A percentile compares a stretch with the other conserved stretches of the same genome.
phyloP scores from a whole-genome alignment of 92 coral and sea anemone genomes.

The Zoanthus solanderi region DNA sequence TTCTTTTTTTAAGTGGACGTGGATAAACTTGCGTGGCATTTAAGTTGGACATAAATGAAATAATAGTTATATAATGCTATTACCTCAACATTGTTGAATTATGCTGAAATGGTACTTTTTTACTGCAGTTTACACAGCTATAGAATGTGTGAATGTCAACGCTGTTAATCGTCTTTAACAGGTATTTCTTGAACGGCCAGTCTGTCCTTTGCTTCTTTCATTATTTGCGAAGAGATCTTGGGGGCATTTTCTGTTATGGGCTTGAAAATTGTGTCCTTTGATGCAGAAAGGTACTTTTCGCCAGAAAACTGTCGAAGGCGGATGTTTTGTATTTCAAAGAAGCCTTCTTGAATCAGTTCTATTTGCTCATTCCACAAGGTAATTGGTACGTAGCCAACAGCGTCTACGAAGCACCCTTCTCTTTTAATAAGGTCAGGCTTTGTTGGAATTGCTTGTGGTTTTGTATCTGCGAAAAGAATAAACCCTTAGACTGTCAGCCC shows the following conservation, averaged over 20 bases:
- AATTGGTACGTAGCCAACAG: slow-evolving; percentile 60
- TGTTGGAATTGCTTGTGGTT: slow-evolving; percentile 63
- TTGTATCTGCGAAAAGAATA: slow-evolving; percentile 60
- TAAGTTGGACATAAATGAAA: background rate
- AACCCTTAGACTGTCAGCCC: slow-evolving; percentile 57
- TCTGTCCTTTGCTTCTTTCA: slow-evolving; percentile 50
- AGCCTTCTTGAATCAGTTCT: slow-evolving; percentile 50
- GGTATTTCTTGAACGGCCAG: slow-evolving; percentile 41
- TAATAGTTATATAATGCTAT: background rate
- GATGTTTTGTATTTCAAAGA: slow-evolving; percentile 56
- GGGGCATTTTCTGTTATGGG: slow-evolving; percentile 55
- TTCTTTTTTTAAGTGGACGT: background rate
- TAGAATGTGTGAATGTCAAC: slow-evolving; percentile 50
- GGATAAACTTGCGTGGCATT: background rate
- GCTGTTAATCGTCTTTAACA: slow-evolving; percentile 45
- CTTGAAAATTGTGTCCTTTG: slow-evolving; percentile 49
- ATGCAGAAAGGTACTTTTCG: slow-evolving; percentile 56
- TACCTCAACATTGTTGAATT: slow-evolving; percentile 29
- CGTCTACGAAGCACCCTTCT: slow-evolving; percentile 71
- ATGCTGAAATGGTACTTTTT: slow-evolving; percentile 57
- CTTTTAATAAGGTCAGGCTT: slow-evolving; percentile 60
- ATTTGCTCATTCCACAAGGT: slow-evolving; percentile 73
- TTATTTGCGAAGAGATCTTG: slow-evolving; percentile 17
- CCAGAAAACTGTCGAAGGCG: slow-evolving; percentile 67
- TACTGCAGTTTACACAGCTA: slow-evolving; percentile 57